Evolutionary conservation across 2,888 invertebrate species (phyloP).

Genomic region (Chloromyia formosa): DNA sequence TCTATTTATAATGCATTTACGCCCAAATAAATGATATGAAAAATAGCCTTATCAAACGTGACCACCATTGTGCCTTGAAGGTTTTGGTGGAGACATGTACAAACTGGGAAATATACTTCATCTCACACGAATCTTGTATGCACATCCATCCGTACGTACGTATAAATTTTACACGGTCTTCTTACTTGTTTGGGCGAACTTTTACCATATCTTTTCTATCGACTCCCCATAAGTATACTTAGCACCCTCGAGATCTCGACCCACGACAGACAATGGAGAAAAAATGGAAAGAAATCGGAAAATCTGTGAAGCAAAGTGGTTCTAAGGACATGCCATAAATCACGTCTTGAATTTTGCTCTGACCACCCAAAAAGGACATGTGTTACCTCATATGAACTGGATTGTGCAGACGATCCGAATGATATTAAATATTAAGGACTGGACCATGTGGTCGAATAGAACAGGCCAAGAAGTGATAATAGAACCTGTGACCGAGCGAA

Average conservation of each 20-base stretch:
- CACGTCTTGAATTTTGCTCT: slow-evolving; percentile 37
- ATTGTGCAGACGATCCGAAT: slow-evolving; percentile 38
- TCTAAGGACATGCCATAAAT: slow-evolving; percentile 44
- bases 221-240: slow-evolving; percentile 33
- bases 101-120: background rate
- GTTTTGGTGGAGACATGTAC: background rate
- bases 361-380: slow-evolving; percentile 39
- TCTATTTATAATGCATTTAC: slow-evolving; percentile 43
- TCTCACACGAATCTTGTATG: background rate
- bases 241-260: slow-evolving; percentile 24
- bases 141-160: background rate
- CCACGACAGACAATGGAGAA: slow-evolving; percentile 3
- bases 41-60: slow-evolving; percentile 44
- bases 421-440: slow-evolving; percentile 43
- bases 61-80: slow-evolving; percentile 32
- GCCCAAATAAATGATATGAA: slow-evolving; percentile 42
- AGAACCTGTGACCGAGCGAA: slow-evolving; percentile 14
- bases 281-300: slow-evolving; percentile 40
- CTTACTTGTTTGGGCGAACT: background rate
- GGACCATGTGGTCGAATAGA: slow-evolving; percentile 35
- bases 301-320: slow-evolving; percentile 43
- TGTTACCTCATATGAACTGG: slow-evolving; percentile 44
- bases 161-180: background rate
- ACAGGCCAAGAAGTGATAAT: slow-evolving; percentile 29
- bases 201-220: slow-evolving; percentile 22